Base-by-base conservation (phyloP, 2,888 invertebrate genomes). In the Crossocerus cetratus region DNA sequence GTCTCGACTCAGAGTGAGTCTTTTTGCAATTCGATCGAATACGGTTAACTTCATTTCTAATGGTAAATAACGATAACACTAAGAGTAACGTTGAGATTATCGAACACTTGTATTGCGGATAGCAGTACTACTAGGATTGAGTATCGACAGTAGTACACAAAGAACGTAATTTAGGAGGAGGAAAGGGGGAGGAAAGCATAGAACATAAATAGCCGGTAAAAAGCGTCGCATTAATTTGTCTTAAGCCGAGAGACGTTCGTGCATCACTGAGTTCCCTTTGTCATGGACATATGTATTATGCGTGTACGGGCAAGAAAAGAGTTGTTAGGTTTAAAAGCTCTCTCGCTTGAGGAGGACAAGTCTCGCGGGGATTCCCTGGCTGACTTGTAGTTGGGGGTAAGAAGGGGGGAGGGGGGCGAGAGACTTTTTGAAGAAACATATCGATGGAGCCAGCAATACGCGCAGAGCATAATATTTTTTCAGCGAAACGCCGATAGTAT, bases 391-490 rank as follows among this genome's bases (percentile, higher is more conserved):
- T n/a, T n/a, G n/a, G n/a, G n/a, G n/a, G n/a, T n/a, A n/a, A n/a
- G n/a, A n/a, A n/a, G n/a, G n/a, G n/a, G n/a, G n/a, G n/a, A n/a
- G n/a, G 1, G 13, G n/a, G 49, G 65, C 63, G 61, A 73, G 32
- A 63, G 69, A 76, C 69, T 67, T 63, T 69, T 32, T 56, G 74
- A 68, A 60, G 56, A 72, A 76, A 75, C 77, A 78, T 81, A 81
- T 81, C 80, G 67, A 72, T 49, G 56, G 54, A 74, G 57, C 66
- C 49, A 74, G 65, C 60, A 69, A 75, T 67, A 64, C 62, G 63
- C 72, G 81, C 71, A 81, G 65, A 32, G 32, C 32, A 32, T 32
- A 32, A 70, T 81, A 77, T 81, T 78, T 81, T 81, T 78, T 81
- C 75, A 76, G 49, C 49, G 32, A 32, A 5, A 32, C 5, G 49